Evolutionary conservation across 2,888 invertebrate species (phyloP).

Genomic region (Melanargia galathea): DNA sequence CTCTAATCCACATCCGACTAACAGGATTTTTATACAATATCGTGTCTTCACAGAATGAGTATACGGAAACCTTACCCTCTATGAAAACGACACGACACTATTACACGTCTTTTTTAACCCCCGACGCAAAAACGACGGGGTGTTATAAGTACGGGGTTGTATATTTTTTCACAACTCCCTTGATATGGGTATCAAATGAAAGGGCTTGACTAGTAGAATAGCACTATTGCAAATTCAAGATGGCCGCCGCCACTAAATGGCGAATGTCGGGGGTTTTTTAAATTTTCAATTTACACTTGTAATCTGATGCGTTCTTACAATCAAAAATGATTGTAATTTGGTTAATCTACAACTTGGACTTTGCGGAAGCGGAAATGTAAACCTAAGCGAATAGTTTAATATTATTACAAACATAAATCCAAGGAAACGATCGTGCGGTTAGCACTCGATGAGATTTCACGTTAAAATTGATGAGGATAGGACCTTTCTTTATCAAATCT

Average conservation of each 20-base stretch:
- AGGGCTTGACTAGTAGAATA: too few species aligned
- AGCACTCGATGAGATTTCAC: too few species aligned
- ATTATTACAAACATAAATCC: constrained; percentile 6
- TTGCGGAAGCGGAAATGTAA: constrained; percentile 9
- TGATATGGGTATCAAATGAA: too few species aligned
- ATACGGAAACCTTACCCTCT: not conserved
- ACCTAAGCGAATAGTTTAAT: too few species aligned
- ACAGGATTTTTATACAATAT: constrained; percentile 26
- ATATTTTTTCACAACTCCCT: too few species aligned
- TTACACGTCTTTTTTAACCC: too few species aligned
- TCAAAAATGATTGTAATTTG: not conserved
- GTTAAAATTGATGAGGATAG: not conserved
- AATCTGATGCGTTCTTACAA: not conserved
- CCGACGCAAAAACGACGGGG: too few species aligned
- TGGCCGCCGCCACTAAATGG: too few species aligned
- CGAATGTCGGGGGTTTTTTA: too few species aligned
- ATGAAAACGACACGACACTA: not conserved
- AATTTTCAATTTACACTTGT: too few species aligned
- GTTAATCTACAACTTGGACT: not conserved
- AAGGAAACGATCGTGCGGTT: not conserved
- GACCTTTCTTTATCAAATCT: not conserved
- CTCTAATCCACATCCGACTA: constrained; percentile 31
- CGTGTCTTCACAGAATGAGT: not conserved
- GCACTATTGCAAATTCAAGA: too few species aligned
- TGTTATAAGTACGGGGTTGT: too few species aligned